Base-by-base conservation (phyloP, 2,113 vertebrate species). In the Bos indicus region DNA sequence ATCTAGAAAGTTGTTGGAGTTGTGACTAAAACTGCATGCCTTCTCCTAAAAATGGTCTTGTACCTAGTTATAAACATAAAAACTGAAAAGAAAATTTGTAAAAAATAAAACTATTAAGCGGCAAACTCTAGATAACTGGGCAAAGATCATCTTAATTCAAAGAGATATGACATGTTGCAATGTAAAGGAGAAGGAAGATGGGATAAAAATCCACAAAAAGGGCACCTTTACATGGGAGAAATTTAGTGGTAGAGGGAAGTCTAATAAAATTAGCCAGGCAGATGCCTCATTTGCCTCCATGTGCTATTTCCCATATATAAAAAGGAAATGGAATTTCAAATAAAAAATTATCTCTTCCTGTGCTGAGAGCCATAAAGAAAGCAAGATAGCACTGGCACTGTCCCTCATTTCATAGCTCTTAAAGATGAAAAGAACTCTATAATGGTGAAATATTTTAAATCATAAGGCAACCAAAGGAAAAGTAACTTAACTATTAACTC, bases 261-360 rank as follows among this genome's bases (percentile, higher is more conserved):
- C 43, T 87, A 93, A 74, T 59, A 83, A 77, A 88, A 84, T 84
- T 33, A 92, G 13, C 19, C 48, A 25, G 30, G 43, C 36, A 60
- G 23, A 48, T 71, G 9, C 46, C 26, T 94, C 28, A 25, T 54
- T 30, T 77, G 51, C 43, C 74, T 80, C 52, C n/a, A 83, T 7
- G 4, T 57, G 87, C 25, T 57, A 33, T 43, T 78, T 57, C 48
- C 19, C 60, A 88, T 21, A 82, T 26, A 23, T 23, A 82, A 67
- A 86, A 16, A 86, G 43, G 17, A 95, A 96, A 81, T 52, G 5
- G 59, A 91, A 95, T 93, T 91, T 96, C 46, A n/a, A 90, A 87
- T 28, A 51, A 62, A 96, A 94, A 86, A 93, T 85, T 19, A 28
- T 57, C 46, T 33, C 23, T 74, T 23, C 57, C 43, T 82, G 17